phyloP scores from a whole-genome alignment of 2,113 vertebrate species.

The Lycocorax pyrrhopterus region DNA sequence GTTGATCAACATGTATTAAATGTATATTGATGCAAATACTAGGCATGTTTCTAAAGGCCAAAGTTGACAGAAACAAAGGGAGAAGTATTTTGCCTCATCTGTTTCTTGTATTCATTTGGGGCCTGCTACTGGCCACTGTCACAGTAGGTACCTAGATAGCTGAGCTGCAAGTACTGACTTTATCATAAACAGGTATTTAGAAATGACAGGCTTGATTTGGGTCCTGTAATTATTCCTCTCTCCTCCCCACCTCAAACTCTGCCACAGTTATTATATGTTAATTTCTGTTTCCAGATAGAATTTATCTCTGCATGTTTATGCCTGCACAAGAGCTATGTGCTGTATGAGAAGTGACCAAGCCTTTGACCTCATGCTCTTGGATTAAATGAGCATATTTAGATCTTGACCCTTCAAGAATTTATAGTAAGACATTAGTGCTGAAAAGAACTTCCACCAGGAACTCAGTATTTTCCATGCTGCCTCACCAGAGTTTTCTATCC shows the following conservation, averaged over 20 bases:
- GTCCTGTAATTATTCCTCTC: background rate
- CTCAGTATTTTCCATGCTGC: background rate
- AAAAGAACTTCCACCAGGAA: background rate
- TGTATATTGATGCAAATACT: background rate
- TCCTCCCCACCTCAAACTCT: background rate
- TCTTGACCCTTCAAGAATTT: background rate
- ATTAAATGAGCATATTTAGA: background rate
- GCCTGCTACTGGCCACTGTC: background rate
- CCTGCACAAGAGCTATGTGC: background rate
- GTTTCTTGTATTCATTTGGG: background rate
- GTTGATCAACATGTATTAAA: background rate
- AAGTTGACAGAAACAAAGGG: background rate
- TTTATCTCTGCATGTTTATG: background rate
- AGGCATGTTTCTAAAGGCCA: background rate
- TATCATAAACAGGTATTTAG: background rate
- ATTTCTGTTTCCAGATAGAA: background rate
- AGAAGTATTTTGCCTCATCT: background rate
- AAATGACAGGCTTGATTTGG: background rate
- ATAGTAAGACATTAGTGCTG: background rate
- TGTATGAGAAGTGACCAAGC: background rate
- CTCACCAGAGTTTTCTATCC: background rate
- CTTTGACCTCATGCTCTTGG: background rate
- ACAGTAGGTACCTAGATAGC: rapidly evolving
- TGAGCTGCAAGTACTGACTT: background rate
- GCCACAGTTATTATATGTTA: background rate